These are phyloP conservation scores for Yponomeuta cagnagella DNA, from an alignment of 2,888 invertebrate genomes.

Conservation along the genomic window DNA sequence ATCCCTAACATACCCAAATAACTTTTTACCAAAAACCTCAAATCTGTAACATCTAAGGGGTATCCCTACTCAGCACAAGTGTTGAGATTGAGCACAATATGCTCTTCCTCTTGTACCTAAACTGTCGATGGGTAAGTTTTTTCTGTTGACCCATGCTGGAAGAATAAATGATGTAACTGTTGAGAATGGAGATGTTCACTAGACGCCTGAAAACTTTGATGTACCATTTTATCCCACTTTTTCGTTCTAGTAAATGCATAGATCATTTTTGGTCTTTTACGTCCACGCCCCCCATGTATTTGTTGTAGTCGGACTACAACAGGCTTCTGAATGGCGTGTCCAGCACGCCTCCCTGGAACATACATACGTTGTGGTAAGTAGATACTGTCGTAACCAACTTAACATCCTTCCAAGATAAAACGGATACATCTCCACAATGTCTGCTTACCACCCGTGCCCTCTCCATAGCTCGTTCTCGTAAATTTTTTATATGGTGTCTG, in stretches of 20 bases:
- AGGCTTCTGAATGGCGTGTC: not conserved
- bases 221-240: conserved; percentile 17
- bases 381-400: conserved; percentile 14
- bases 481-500: too few species aligned
- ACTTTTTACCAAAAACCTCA: conserved; percentile 24
- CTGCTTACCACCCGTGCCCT: not conserved
- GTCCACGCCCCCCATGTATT: conserved; percentile 15
- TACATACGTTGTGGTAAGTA: conserved; percentile 6
- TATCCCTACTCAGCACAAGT: conserved; percentile 12
- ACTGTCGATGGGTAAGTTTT: not conserved
- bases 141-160: not conserved
- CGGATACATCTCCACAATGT: conserved; percentile 14
- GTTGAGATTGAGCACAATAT: conserved; percentile 12
- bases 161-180: conserved; percentile 17
- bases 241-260: conserved; percentile 17
- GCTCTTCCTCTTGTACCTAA: not conserved
- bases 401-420: conserved; percentile 14
- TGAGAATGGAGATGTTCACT: conserved; percentile 16
- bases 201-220: conserved; percentile 17
- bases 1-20: conserved; percentile 25
- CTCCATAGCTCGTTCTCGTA: too few species aligned
- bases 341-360: conserved; percentile 4
- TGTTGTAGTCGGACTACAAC: conserved; percentile 9
- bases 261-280: conserved; percentile 12
- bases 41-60: conserved; percentile 21